A percentile compares a stretch with the other conserved stretches of the same genome.
phyloP scores from a whole-genome alignment of 2,113 vertebrate species.

The Nicator chloris region DNA sequence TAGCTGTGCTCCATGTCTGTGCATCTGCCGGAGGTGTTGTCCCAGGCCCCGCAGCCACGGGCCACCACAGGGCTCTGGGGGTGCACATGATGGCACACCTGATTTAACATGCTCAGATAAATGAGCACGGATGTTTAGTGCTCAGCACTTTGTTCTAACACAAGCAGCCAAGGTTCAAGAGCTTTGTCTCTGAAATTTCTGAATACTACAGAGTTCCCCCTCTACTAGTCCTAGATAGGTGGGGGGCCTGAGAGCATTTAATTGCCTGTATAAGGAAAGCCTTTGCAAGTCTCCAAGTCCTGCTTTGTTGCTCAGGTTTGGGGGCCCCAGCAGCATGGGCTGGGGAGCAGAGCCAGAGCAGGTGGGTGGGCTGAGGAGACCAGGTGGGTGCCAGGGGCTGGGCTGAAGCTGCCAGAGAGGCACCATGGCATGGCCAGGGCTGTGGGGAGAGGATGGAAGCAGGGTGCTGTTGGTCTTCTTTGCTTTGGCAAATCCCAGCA shows the following conservation, averaged over 20 bases:
- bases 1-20: rapidly evolving
- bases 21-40: not conserved
- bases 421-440: rapidly evolving
- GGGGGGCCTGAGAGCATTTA: not conserved
- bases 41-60: rapidly evolving
- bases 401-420: not conserved
- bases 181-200: not conserved
- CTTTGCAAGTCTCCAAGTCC: not conserved
- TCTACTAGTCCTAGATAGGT: rapidly evolving
- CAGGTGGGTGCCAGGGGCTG: not conserved
- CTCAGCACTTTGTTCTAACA: not conserved
- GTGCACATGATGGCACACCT: not conserved
- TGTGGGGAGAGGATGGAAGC: not conserved
- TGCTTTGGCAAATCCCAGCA: rapidly evolving
- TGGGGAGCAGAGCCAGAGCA: not conserved
- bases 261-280: not conserved
- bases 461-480: not conserved
- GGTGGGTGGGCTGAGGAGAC: not conserved
- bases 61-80: not conserved
- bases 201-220: not conserved
- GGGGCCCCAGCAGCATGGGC: not conserved
- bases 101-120: not conserved
- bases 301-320: not conserved
- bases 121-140: not conserved
- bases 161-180: not conserved